phyloP scores from a whole-genome alignment of 2,797 vertebrate species.

The Tadarida brasiliensis region DNA sequence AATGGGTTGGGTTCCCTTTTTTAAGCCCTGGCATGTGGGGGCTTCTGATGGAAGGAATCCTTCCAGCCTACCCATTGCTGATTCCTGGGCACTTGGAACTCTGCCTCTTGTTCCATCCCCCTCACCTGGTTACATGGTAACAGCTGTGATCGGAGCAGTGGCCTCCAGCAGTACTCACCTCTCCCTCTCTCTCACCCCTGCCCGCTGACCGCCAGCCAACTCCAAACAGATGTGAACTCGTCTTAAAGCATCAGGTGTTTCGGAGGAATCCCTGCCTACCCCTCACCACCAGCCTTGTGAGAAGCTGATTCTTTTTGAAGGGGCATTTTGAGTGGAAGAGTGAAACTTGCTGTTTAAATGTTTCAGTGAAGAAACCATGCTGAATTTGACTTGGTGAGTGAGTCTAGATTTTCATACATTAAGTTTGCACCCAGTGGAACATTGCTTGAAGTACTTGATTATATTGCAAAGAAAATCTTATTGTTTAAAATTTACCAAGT shows the following conservation, averaged over 20 bases:
- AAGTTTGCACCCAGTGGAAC: not conserved
- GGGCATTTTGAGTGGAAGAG: not conserved
- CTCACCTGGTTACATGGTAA: not conserved
- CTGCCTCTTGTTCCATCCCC: not conserved
- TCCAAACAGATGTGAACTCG: not conserved
- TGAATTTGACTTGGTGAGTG: not conserved
- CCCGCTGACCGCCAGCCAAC: not conserved
- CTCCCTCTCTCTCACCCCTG: accelerated
- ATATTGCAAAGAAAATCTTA: constrained; percentile 39
- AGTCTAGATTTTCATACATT: not conserved
- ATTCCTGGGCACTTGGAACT: not conserved
- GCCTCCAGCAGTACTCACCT: not conserved
- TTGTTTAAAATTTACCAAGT: not conserved
- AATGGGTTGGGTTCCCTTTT: not conserved
- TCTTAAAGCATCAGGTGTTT: not conserved
- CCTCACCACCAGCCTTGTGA: not conserved
- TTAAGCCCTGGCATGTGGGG: not conserved
- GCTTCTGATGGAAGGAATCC: not conserved
- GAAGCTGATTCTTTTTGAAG: not conserved
- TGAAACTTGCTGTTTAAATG: constrained; percentile 39
- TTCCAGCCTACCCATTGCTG: not conserved
- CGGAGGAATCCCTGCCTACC: not conserved
- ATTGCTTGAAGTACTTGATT: not conserved
- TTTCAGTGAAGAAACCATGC: not conserved
- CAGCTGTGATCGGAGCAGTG: not conserved